Percentiles rank a stretch among this genome's conserved stretches.
These are phyloP conservation scores for Philaethria dido DNA, from an alignment of 2,888 invertebrate genomes.

Conservation along the genomic window DNA sequence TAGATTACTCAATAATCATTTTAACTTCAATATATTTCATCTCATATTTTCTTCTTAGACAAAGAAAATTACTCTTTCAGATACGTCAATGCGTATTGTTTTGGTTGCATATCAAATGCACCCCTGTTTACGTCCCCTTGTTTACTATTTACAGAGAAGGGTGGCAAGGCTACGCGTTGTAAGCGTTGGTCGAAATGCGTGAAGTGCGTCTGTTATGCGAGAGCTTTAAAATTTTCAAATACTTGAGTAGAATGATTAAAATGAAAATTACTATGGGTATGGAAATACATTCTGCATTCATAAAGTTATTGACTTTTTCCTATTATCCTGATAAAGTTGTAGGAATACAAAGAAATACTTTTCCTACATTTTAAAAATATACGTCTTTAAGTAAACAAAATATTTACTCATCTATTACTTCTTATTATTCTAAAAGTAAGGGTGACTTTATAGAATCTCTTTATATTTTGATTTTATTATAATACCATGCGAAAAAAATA, in stretches of 20 bases:
- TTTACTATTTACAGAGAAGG: constrained; percentile 50
- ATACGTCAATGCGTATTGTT: constrained; percentile 39
- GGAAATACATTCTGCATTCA: background rate
- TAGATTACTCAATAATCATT: background rate
- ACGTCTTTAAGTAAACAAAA: too few species aligned
- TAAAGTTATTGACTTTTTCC: background rate
- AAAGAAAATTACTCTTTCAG: constrained; percentile 23
- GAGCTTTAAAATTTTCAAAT: constrained; percentile 1
- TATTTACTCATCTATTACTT: too few species aligned
- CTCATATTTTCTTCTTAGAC: constrained; percentile 6
- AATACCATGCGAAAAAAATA: too few species aligned
- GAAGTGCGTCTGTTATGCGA: constrained; percentile 11
- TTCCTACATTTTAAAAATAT: too few species aligned
- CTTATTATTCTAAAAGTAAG: too few species aligned
- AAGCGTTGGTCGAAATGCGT: constrained; percentile 24
- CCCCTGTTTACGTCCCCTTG: constrained; percentile 56
- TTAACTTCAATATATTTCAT: background rate
- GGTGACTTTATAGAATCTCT: too few species aligned
- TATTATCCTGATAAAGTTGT: too few species aligned
- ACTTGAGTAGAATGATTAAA: background rate
- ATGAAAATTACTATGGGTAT: background rate
- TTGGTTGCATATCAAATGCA: constrained; percentile 49
- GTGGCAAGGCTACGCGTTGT: constrained; percentile 18
- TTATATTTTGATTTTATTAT: too few species aligned
- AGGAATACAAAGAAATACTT: too few species aligned